Evolutionary conservation across 2,797 vertebrate species (phyloP), one percentile per base, ranked within the genome.

Genomic region (Pithecia hirsuta): DNA sequence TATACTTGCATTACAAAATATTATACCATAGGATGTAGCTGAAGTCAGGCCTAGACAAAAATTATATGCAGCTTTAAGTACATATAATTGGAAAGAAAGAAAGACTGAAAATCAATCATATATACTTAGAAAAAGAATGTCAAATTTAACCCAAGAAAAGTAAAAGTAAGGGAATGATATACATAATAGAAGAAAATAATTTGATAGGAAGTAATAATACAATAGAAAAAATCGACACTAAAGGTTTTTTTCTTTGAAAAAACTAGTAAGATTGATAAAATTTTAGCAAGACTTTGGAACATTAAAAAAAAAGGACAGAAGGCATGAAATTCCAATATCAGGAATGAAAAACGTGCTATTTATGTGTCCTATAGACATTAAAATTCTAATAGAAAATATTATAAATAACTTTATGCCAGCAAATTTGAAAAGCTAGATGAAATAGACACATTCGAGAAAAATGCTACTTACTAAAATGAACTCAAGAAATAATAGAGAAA

Each of bases 291-390:
- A n/a, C 11, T 78, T 17, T 0, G 0, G 28, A 20, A 78, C 0
- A 48, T 78, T 76, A 19, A 10, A 78, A 78, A 26, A 78, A 78
- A 52, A 20, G 19, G 44, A 48, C 9, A 76, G 74, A 76, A 78
- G 19, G 2, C 11, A n/a, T 5, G 48, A 50, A 50, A 78, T 78
- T 76, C 46, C 17, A 75, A 4, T 30, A 0, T 46, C 74, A 33
- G 44, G 19, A 79, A n/a, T 52, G 19, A 79, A 50, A 78, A 52
- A n/a, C 0, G 17, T 2, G 0, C 9, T 4, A 0, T 78, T 4
- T 78, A 78, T 0, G 3, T 44, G 0, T 79, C 19, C 11, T 2
- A 12, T 44, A 52, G 5, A 33, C 33, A 79, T 2, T 52, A n/a
- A 52, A 79, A 79, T 5, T 12, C n/a, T 1, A 79, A 52, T 52